Evolutionary conservation across 2,888 invertebrate genomes (phyloP), one percentile per base, ranked within the genome.

Genomic region (Hyles lineata): DNA sequence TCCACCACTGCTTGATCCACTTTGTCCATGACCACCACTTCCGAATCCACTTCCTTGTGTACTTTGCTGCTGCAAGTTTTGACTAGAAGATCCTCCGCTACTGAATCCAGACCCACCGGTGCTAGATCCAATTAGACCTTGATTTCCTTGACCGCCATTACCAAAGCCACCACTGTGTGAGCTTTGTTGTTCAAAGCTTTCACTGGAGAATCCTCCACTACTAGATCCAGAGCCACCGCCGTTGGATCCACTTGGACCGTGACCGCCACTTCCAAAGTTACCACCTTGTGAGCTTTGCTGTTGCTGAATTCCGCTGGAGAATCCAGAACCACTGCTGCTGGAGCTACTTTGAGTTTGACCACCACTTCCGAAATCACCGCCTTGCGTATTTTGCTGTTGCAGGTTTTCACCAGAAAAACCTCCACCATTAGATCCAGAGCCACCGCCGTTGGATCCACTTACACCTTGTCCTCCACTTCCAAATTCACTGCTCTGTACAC

Each of bases 181-280:
- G 43, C 43, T 43, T 11, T 43, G 43, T 43, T 43, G 43, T 43
- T 15, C 43, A 43, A 43, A 43, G 43, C 43, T 43, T 43, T 43
- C 43, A 43, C 43, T 43, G 43, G 43, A 43, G 15, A 43, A 43
- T 43, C 43, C 74, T 32, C 74, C 75, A 62, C 9, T 50, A n/a
- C 72, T 73, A 50, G 58, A 75, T 60, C 73, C 73, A 50, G 74
- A 62, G 43, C 75, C 73, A 55, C 58, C 55, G 15, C 17, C 3
- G 17, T 25, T 6, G 17, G 15, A 25, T 17, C 25, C 60, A 60
- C 60, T 25, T 17, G 21, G 15, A 17, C 60, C 60, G 1, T 15
- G 76, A 75, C 23, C 71, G 72, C 19, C 50, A 35, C 32, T 76
- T 72, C 55, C 73, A 70, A 29, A 61, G 19, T 8, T 23, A 17